Conservation (phyloP, 64 coral and sea anemone genomes). For the Montipora capricornis region DNA sequence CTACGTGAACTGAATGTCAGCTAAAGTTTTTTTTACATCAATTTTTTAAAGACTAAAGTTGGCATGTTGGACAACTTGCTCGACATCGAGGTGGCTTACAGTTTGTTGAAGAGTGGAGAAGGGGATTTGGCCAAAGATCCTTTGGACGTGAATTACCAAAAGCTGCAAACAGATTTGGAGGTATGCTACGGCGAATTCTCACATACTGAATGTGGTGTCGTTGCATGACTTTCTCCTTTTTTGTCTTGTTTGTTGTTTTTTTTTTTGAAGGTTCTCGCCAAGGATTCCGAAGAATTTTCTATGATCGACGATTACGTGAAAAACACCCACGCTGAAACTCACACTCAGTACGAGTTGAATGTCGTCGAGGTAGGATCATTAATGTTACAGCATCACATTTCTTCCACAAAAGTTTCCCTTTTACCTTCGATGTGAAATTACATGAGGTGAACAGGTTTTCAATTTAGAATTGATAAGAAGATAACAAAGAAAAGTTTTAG, state of each 20-base stretch:
- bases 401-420: no score
- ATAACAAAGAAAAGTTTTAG: no score
- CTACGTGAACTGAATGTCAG: no score
- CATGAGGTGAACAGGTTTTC: no score
- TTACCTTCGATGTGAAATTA: no score
- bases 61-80: slow-evolving; percentile 96
- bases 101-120: slow-evolving; percentile 92
- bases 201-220: no score
- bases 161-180: slow-evolving; percentile 90
- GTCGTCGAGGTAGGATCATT: slow-evolving; percentile 64
- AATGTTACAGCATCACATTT: no score
- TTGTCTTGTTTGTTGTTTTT: not conserved
- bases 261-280: slow-evolving; percentile 74
- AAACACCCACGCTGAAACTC: slow-evolving; percentile 89
- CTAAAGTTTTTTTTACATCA: not conserved
- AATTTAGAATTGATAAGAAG: no score
- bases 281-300: slow-evolving; percentile 59
- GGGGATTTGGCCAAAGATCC: slow-evolving; percentile 81
- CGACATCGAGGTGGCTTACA: slow-evolving; percentile 98
- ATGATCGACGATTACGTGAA: slow-evolving; percentile 77
- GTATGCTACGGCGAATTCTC: slow-evolving; percentile 15
- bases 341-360: slow-evolving; percentile 75
- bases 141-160: slow-evolving; percentile 95
- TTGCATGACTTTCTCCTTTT: not conserved
- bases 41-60: slow-evolving; percentile 82